These are phyloP conservation scores for Ciona savignyi DNA, from an alignment of 23 tunicate genomes.

Conservation along the genomic window DNA sequence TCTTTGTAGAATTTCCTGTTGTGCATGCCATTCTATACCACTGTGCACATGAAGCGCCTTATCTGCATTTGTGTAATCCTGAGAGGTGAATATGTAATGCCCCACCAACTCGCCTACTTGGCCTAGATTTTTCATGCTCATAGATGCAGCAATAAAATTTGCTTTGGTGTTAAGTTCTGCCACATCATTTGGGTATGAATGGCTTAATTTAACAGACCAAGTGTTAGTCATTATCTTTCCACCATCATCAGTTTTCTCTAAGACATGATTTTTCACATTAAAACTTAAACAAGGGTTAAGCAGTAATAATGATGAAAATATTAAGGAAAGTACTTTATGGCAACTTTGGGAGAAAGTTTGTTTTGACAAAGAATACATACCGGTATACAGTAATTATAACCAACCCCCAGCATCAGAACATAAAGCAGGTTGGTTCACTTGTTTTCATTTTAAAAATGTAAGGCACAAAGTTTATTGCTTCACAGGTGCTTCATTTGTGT, in stretches of 20 bases:
- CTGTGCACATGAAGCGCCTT: slow-evolving; percentile 4
- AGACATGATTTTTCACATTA: not conserved
- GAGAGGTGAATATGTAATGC: slow-evolving; percentile 40
- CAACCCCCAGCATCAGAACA: too few species aligned
- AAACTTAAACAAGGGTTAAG: not conserved
- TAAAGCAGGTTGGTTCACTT: too few species aligned
- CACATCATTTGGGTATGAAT: not conserved
- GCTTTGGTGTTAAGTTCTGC: slow-evolving; percentile 37
- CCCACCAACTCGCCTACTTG: slow-evolving; percentile 83
- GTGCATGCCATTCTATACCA: slow-evolving; percentile 48
- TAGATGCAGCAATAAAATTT: slow-evolving; percentile 20
- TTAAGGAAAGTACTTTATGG: not conserved
- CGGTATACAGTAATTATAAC: too few species aligned
- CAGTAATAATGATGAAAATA: not conserved
- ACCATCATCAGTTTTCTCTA: not conserved
- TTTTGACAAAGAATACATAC: too few species aligned
- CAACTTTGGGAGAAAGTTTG: too few species aligned
- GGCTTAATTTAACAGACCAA: slow-evolving; percentile 36
- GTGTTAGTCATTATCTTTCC: slow-evolving; percentile 5
- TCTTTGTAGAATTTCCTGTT: slow-evolving; percentile 39
- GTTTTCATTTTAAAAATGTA: too few species aligned
- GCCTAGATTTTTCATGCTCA: slow-evolving; percentile 41
- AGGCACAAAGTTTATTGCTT: too few species aligned
- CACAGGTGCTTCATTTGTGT: too few species aligned
- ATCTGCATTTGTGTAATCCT: not conserved